Percentiles rank a stretch among this genome's conserved stretches.
phyloP scores from a whole-genome alignment of 2,113 vertebrate species.

The Gallinago paraguaiae region DNA sequence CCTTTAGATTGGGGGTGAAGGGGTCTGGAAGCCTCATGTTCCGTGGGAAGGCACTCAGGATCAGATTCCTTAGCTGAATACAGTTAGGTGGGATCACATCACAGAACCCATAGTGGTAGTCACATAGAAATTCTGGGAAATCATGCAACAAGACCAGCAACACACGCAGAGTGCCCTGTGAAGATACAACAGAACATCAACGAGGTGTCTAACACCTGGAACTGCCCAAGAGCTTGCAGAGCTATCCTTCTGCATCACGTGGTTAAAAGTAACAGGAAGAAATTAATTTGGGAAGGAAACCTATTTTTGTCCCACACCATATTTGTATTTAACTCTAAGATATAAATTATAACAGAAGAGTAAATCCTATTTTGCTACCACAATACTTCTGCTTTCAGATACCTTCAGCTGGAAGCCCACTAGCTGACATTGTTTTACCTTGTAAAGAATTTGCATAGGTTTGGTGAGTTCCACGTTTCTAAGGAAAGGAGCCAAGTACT shows the following conservation, averaged over 20 bases:
- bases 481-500: constrained; percentile 96
- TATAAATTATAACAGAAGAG: neutral
- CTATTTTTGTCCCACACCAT: neutral
- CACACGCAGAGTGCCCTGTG: constrained; percentile 94
- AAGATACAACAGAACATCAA: neutral
- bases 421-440: constrained; percentile 78
- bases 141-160: constrained; percentile 96
- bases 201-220: neutral
- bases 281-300: neutral
- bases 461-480: constrained; percentile 99
- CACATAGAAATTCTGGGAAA: constrained; percentile 98
- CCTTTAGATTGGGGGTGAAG: constrained; percentile 98
- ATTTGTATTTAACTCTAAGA: neutral
- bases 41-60: constrained; percentile 99
- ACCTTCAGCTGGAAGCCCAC: neutral
- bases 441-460: constrained; percentile 99
- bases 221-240: neutral
- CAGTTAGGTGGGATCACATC: constrained; percentile 99
- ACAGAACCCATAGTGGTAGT: constrained; percentile 99
- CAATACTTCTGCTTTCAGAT: neutral
- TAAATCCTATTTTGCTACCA: neutral
- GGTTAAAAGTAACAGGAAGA: neutral
- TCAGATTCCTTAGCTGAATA: constrained; percentile 98
- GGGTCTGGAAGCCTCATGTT: constrained; percentile 99
- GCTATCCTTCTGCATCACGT: neutral